Evolutionary conservation across 2,797 vertebrate species (phyloP), one percentile per base, ranked within the genome.

Genomic region (Sebastes diploproa): DNA sequence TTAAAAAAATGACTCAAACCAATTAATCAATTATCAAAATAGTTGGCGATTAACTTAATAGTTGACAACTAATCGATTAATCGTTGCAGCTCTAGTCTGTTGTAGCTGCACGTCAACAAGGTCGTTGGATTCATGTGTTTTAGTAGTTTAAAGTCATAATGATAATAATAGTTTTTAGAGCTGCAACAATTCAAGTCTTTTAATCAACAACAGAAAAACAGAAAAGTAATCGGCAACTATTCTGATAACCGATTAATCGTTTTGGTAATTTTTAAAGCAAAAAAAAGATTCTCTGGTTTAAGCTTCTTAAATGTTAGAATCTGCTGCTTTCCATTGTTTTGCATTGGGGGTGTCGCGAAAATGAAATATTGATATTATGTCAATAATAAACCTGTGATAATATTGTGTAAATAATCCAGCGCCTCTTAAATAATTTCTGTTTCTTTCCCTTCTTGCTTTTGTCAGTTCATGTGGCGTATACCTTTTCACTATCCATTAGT

Each of bases 151-250:
- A 27, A 59, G 2, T 23, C 16, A 9, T 34, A 16, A 22, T 18
- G 14, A 22, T 36, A 4, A 32, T 42, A 10, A 14, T 4, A 6
- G 38, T 55, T 67, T 54, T n/a, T 20, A 27, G 9, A 30, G 10
- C 22, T 52, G n/a, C 0, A 22, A 1, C 1, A 1, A 38, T 52
- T 59, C 0, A 12, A 58, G 56, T 55, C 0, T 4, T 30, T 50
- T 52, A 16, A 64, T n/a, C 25, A 61, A n/a, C 12, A 59, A 8
- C 55, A 4, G 1, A n/a, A 13, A 16, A 16, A 55, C 29, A 52
- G 16, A 14, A 66, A 23, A 25, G 59, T 27, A 25, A 18, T 25
- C 9, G 0, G 7, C 55, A 18, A n/a, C 7, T 65, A 14, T 55
- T 16, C 6, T 42, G 46, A 65, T 18, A 46, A 18, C 9, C 1